Base-by-base conservation (phyloP, 1,140 invertebrate species). In the Chionoecetes opilio region DNA sequence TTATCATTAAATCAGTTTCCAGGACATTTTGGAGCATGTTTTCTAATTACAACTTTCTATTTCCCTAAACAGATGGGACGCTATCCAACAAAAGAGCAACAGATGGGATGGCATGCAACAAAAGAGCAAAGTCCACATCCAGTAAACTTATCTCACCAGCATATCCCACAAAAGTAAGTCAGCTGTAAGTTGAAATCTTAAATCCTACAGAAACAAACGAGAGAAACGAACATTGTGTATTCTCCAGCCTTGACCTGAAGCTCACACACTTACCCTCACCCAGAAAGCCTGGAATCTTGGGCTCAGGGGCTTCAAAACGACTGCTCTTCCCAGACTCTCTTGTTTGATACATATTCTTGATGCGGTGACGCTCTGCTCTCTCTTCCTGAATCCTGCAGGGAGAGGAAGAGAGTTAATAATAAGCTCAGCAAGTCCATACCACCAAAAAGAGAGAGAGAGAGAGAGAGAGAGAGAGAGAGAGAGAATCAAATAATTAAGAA, bases 341-440 rank as follows among this genome's bases (percentile, higher is more conserved):
- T 17, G 97, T 96, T 53, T 97, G 97, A 94, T 97, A 97, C 88
- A 98, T 97, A 82, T 96, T 97, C 95, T 98, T 98, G n/a, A 98
- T 96, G 84, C 97, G 97, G 97, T 99, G 99, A n/a, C 99, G 97
- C 97, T 99, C 99, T 97, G 99, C 99, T 94, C 99, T 97, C 97
- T 99, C 99, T 97, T 99, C 99, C 97, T 99, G 99, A 93, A 99
- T 99, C 97, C 99, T 99, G 63, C 21, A n/a, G 21, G 26, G 21
- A 75, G 1, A 75, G 0, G 8, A 1, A 75, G 63, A 75, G 63
- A 21, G 0, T 21, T 3, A 46, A 46, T 46, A 46, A 46, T 14
- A 46, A 8, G 14, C 41, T 46, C 5, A 46, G 41, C 14, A 14
- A 46, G n/a, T n/a, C n/a, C n/a, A n/a, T n/a, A n/a, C n/a, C n/a